Base-by-base conservation (phyloP, 2,113 vertebrate genomes). In the Chauna torquata region DNA sequence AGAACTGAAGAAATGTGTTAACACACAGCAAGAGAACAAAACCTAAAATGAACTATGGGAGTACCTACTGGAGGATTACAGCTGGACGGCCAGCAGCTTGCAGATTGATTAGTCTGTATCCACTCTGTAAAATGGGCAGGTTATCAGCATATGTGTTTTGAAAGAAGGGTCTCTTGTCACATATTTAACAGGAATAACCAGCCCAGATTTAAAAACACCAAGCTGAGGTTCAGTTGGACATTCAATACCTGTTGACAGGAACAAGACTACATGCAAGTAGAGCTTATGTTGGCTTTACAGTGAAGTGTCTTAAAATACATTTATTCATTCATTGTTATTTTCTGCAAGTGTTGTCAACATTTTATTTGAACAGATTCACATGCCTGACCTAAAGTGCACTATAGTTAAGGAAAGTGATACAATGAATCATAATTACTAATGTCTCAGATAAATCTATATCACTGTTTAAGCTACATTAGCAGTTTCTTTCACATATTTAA, bases 391-490 rank as follows among this genome's bases (percentile, higher is more conserved):
- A 27, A 86, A 88, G 30, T 2, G 2, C 16, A 22, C 24, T 19
- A 11, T 30, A 1, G 0, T 38, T 69, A 82, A 78, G 49, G 7
- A 88, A 82, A 23, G 8, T 18, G 36, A 66, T 11, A 74, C 10
- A 72, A 11, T 16, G 7, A 77, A 88, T 74, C 18, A 38, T 28
- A 83, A 83, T 32, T 55, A 50, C 25, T 52, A n/a, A 16, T 11
- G 7, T 55, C 44, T 80, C 52, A 17, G 14, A 91, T 16, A 82
- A 94, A 90, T 42, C n/a, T 36, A 0, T n/a, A 64, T 42, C n/a
- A 64, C 15, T 3, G 0, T 68, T 79, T 66, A 49, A 89, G 25
- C 24, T 58, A 61, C 0, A 0, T 59, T 19, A 77, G 16, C 27
- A 61, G 27, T 34, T 88, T 79, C 54, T 52, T 75, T 83, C 10